A percentile compares a stretch with the other conserved stretches of the same genome.
phyloP scores from a whole-genome alignment of 2,113 vertebrate genomes.

The Bufo gargarizans region DNA sequence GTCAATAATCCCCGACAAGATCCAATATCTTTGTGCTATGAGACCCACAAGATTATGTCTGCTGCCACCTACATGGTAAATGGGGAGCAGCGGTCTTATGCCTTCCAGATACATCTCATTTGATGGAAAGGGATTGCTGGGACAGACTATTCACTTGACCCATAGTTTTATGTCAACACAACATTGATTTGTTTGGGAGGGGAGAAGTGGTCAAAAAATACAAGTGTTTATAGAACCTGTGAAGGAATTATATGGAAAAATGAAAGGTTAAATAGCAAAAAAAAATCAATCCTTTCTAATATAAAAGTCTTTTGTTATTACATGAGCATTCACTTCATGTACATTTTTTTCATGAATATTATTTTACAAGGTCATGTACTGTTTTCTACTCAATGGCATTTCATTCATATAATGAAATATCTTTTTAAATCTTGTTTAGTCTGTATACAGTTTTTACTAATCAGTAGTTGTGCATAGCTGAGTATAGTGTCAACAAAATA shows the following conservation, averaged over 20 bases:
- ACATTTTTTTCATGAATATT: neutral
- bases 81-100: neutral
- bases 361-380: neutral
- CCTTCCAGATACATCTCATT: neutral
- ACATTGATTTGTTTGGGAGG: neutral
- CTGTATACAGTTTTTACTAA: neutral
- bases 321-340: neutral
- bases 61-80: conserved; percentile 11
- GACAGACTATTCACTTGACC: conserved; percentile 11
- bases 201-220: neutral
- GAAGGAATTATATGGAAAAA: neutral
- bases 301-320: neutral
- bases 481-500: too few relatives aligned
- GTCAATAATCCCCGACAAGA: conserved; percentile 52
- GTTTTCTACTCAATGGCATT: neutral
- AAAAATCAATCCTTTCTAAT: conserved; percentile 2
- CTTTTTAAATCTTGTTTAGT: neutral
- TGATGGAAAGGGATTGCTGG: conserved; percentile 28
- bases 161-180: conserved; percentile 28
- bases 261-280: conserved; percentile 6
- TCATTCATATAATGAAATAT: neutral
- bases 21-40: conserved; percentile 44
- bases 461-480: too few relatives aligned
- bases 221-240: neutral
- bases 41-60: conserved; percentile 20